Conservation (phyloP, 1,140 invertebrate genomes). For the Metaphire vulgaris region DNA sequence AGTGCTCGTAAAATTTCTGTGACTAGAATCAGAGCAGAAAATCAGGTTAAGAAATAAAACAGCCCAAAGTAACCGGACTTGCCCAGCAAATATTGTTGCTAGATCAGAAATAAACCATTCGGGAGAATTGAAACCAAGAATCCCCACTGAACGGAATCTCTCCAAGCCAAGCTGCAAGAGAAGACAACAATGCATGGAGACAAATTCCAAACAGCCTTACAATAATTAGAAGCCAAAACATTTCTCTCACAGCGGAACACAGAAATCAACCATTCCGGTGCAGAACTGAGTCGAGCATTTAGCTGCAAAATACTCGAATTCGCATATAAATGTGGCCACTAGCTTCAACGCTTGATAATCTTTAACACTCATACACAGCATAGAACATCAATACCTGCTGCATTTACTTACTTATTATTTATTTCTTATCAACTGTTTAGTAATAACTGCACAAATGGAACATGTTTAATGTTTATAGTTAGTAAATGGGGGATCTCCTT, state of each 20-base stretch:
- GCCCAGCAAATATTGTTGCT: conserved; percentile 83
- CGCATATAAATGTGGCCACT: background rate
- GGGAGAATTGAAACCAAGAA: conserved; percentile 82
- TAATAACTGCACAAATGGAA: too few relatives aligned
- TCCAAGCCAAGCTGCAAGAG: conserved; percentile 66
- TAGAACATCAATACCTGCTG: too few relatives aligned
- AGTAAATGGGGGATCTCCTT: too few relatives aligned
- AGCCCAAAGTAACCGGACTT: conserved; percentile 51
- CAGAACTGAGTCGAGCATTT: background rate
- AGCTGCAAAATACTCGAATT: background rate
- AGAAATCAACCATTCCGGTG: background rate
- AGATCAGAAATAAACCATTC: conserved; percentile 83
- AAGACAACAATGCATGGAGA: background rate
- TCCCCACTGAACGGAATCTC: conserved; percentile 71
- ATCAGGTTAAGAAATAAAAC: background rate
- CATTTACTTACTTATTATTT: too few relatives aligned
- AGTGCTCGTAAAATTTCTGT: background rate
- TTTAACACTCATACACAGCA: too few relatives aligned
- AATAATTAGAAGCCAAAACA: background rate
- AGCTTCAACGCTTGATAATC: background rate
- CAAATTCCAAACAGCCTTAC: background rate
- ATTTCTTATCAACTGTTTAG: too few relatives aligned
- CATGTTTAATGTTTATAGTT: too few relatives aligned
- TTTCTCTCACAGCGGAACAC: too few relatives aligned
- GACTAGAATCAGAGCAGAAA: background rate